phyloP scores from a whole-genome alignment of 2,888 invertebrate genomes.

The Slavum lentiscoides region DNA sequence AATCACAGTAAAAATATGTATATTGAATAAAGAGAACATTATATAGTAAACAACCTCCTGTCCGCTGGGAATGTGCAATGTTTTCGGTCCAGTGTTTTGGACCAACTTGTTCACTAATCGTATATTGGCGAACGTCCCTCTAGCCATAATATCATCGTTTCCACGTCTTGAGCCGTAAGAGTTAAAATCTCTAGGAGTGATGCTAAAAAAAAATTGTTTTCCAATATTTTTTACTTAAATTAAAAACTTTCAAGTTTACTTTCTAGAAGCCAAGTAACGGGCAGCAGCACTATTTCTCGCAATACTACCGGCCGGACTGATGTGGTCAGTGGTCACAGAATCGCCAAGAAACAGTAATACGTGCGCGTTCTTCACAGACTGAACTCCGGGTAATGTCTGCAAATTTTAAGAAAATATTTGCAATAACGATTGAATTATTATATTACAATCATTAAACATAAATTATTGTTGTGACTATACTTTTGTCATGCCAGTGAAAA shows the following conservation, averaged over 20 bases:
- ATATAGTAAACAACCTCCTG: slow-evolving; percentile 67
- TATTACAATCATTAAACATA: too few species aligned
- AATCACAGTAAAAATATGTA: slow-evolving; percentile 54
- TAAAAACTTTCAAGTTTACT: slow-evolving; percentile 63
- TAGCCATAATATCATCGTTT: slow-evolving; percentile 95
- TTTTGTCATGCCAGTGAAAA: slow-evolving; percentile 82
- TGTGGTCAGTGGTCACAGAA: slow-evolving; percentile 98
- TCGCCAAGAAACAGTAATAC: slow-evolving; percentile 88
- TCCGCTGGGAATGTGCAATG: slow-evolving; percentile 82
- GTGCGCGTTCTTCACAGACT: slow-evolving; percentile 72
- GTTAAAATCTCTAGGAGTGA: slow-evolving; percentile 93
- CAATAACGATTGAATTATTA: slow-evolving; percentile 14
- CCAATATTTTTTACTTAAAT: neutral
- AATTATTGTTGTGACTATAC: slow-evolving; percentile 60
- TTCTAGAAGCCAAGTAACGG: slow-evolving; percentile 72
- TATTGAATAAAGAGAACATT: neutral
- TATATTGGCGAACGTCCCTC: slow-evolving; percentile 98
- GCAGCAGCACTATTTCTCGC: slow-evolving; percentile 93
- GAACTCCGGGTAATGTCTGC: slow-evolving; percentile 67
- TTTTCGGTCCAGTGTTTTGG: slow-evolving; percentile 78
- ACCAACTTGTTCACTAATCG: slow-evolving; percentile 89
- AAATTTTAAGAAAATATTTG: slow-evolving; percentile 52
- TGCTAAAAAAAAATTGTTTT: slow-evolving; percentile 61
- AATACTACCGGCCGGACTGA: slow-evolving; percentile 97
- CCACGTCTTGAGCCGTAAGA: slow-evolving; percentile 97